Evolutionary conservation across 2,888 invertebrate genomes (phyloP).

Genomic region (Drosophila barbarae): DNA sequence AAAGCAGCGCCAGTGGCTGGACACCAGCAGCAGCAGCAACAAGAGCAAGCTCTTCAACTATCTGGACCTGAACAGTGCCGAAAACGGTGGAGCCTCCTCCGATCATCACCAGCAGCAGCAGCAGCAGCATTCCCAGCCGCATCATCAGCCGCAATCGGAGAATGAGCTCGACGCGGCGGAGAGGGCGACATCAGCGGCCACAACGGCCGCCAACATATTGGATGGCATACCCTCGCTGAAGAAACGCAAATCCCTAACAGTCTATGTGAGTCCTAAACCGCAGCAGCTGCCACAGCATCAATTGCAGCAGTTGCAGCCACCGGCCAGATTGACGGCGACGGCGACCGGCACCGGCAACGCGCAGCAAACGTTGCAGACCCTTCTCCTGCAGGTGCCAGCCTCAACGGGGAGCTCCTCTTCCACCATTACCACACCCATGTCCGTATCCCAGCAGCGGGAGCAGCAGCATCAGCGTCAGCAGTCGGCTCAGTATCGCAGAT

Average conservation of each 20-base stretch:
- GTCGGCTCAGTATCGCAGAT: constrained; percentile 38
- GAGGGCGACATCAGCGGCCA: constrained; percentile 33
- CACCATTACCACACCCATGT: constrained; percentile 19
- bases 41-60: constrained; percentile 58
- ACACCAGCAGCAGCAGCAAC: constrained; percentile 41
- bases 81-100: constrained; percentile 50
- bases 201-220: constrained; percentile 66
- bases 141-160: constrained; percentile 36
- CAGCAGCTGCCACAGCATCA: constrained; percentile 55
- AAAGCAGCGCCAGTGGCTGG: constrained; percentile 79
- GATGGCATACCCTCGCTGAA: constrained; percentile 78
- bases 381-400: constrained; percentile 57
- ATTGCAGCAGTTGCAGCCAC: constrained; percentile 41
- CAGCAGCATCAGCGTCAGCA: constrained; percentile 41
- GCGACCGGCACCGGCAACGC: constrained; percentile 28
- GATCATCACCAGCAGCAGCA: constrained; percentile 20
- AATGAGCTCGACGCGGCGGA: constrained; percentile 38
- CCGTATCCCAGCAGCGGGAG: constrained; percentile 37
- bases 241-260: constrained; percentile 78
- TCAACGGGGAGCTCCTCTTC: constrained; percentile 34
- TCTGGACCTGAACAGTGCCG: constrained; percentile 62
- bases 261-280: constrained; percentile 78
- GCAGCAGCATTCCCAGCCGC: constrained; percentile 38
- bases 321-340: constrained; percentile 35
- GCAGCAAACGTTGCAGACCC: constrained; percentile 54